Evolutionary conservation across 30 jellyfish, hydroid and myxozoan genomes (phyloP), one percentile per base, ranked within the genome.

Genomic region (Hydractinia echinata): DNA sequence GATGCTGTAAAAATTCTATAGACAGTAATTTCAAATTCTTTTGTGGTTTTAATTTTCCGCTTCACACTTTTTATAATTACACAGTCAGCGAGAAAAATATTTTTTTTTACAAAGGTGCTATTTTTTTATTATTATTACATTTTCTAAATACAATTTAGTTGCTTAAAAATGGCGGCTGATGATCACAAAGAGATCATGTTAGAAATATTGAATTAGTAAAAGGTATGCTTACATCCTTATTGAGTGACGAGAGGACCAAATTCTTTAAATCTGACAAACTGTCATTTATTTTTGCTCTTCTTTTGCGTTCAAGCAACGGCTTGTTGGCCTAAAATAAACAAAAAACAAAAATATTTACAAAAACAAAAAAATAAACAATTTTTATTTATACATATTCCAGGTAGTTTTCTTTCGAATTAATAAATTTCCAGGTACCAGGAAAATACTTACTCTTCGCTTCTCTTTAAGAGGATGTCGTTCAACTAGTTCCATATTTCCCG

Each of bases 231-330:
- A 89, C 96, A 67, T 89, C 96, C 76, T 89, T 89, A 61, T 89
- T 82, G 51, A 89, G 85, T 9, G 94, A 89, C 11, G 95, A 76
- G 72, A 89, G 56, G 10, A 89, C 95, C 68, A 89, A 44, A 61
- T 84, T 84, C 77, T 89, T 89, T 82, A 89, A 53, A 64, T 89
- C 95, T 16, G 90, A 54, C 66, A 89, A 79, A 60, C 96, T 83
- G 55, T 89, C 94, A 73, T 89, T 89, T 66, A 89, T 89, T 16
- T 95, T 62, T 18, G 96, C 96, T 49, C 96, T 80, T n/a, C 96
- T 72, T 76, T 89, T 89, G 11, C 96, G 69, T 70, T 89, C 96
- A 85, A 89, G 54, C 61, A 89, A 78, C 5, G 96, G 96, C 58
- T 89, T 89, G 82, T 89, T 89, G 30, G 95, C 95, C 96, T 89